Evolutionary conservation across 1,140 invertebrate species (phyloP), one percentile per base, ranked within the genome.

Genomic region (Halyomorpha halys): DNA sequence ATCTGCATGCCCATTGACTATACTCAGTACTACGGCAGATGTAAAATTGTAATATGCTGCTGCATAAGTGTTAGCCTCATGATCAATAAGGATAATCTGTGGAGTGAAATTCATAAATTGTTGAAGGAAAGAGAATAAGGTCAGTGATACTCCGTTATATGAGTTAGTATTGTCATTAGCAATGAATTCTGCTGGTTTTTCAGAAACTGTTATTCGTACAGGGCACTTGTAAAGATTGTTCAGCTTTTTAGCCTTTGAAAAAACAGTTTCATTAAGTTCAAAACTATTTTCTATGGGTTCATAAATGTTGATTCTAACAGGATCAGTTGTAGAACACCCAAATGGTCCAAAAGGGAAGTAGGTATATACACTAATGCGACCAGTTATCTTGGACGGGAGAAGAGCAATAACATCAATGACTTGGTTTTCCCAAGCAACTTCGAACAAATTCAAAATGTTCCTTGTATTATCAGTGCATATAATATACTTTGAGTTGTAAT

Each of bases 231-330:
- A 45, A 16, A 67, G 61, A 59, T 66, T 66, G 30, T 61, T 66
- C 2, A 71, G 53, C 54, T 70, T 70, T 16, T 68, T 66, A 21
- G 65, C 61, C 56, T 63, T 45, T 14, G 62, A 61, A 63, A 68
- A 71, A 8, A 71, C 16, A 44, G 54, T 60, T n/a, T 59, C 39
- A 13, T 65, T 34, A 19, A 27, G 62, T 14, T 66, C n/a, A 34
- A 70, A 69, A 39, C 14, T 49, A 25, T 66, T 61, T 0, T 53
- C 23, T 21, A 13, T n/a, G 6, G 21, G 5, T 45, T 67, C 63
- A 69, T 68, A 71, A 16, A 67, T 61, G 51, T 71, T 70, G 15
- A 70, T 63, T 34, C 67, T 59, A 6, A 71, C 61, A 6, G 70
- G 67, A 14, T 67, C 68, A 15, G 67, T 61, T n/a, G 63, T 65